Evolutionary conservation across 2,797 vertebrate genomes (phyloP).

Genomic region (Tamandua tetradactyla): DNA sequence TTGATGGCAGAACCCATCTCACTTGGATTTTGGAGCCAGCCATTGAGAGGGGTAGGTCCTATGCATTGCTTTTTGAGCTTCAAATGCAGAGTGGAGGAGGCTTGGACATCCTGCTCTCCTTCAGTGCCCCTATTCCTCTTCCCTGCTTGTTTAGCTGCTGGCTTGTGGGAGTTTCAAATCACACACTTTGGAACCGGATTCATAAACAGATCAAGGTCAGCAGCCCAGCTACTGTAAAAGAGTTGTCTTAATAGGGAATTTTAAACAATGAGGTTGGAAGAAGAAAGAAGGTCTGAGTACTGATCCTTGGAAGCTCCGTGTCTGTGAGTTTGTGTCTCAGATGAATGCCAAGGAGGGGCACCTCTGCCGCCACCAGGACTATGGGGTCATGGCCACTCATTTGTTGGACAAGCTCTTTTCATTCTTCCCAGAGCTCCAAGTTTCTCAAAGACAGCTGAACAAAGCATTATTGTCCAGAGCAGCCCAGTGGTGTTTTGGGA

Average conservation of each 20-base stretch:
- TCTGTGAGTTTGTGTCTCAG: neutral
- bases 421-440: constrained; percentile 2
- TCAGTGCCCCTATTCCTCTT: neutral
- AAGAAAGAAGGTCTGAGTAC: neutral
- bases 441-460: constrained; percentile 57
- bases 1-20: neutral
- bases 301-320: neutral
- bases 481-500: neutral
- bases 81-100: neutral
- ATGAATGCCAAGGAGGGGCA: neutral
- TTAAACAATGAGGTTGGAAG: neutral
- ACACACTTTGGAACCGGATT: neutral
- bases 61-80: neutral
- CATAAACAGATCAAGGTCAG: neutral
- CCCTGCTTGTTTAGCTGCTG: neutral
- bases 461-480: neutral
- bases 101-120: neutral
- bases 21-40: neutral
- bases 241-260: neutral
- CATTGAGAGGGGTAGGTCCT: neutral
- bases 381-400: neutral
- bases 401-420: neutral
- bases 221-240: neutral
- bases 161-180: neutral
- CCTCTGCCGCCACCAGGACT: neutral